Evolutionary conservation across 2,888 invertebrate species (phyloP), one percentile per base, ranked within the genome.

Genomic region (Eristalis intricaria): DNA sequence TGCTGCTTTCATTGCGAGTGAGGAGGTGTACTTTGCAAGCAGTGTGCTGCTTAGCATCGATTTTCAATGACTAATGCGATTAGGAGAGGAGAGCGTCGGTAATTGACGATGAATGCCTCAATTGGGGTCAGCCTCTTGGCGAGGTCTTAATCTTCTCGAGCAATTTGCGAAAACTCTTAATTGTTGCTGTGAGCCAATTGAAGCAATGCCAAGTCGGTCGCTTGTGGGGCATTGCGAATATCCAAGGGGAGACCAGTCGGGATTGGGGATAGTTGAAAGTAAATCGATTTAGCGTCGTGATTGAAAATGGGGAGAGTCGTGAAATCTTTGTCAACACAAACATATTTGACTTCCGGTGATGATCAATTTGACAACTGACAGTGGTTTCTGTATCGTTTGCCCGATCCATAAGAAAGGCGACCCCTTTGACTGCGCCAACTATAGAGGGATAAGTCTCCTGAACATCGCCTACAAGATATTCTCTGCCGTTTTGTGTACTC

Each of bases 1-100:
- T 19, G 43, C 43, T n/a, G n/a, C n/a, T n/a, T 15, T 43, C 43
- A 5, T 15, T 13, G 11, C n/a, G 43, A 43, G 19, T n/a, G n/a
- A 50, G n/a, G 4, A n/a, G n/a, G 43, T 19, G 50, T 50, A 50
- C 50, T 50, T 50, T 8, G 19, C 50, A 50, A 50, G 19, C 4
- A 19, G 19, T 50, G 50, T 19, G 8, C 8, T 19, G 19, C 19
- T 68, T 56, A 29, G 29, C 68, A 68, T 19, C 50, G 50, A 68
- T 68, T 50, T 68, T 68, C 29, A 26, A 43, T 68, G 68, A 68
- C 50, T 68, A 50, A 68, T 68, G 68, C 68, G 68, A 43, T 68
- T 29, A 68, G 32, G n/a, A 29, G 68, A 29, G 68, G 43, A 50
- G 43, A 68, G 29, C 15, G 50, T 68, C 19, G 19, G 19, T 50